Conservation (phyloP, 2,888 invertebrate genomes). For the Lithophane socia region DNA sequence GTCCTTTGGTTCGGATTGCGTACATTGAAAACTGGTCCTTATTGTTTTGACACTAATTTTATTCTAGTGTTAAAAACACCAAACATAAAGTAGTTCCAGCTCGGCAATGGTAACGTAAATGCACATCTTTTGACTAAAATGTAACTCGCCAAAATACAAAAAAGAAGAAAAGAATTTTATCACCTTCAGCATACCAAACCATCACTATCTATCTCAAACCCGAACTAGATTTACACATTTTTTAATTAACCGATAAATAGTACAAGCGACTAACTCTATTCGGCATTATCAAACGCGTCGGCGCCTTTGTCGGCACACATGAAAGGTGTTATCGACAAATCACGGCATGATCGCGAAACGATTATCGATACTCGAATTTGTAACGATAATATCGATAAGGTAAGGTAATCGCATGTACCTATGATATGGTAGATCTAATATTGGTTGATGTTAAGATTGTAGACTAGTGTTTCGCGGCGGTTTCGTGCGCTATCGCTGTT, state of each 20-base stretch:
- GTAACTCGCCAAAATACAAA: background rate
- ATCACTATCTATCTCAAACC: constrained; percentile 42
- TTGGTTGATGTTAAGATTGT: constrained; percentile 63
- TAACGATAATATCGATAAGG: constrained; percentile 65
- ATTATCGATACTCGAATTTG: constrained; percentile 68
- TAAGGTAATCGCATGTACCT: constrained; percentile 64
- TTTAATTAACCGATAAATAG: constrained; percentile 68
- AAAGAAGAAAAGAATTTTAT: constrained; percentile 16
- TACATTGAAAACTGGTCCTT: too few species aligned
- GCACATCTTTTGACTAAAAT: background rate
- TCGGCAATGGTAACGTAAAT: background rate
- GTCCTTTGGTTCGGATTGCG: too few species aligned
- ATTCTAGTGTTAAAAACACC: too few species aligned
- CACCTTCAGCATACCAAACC: constrained; percentile 7
- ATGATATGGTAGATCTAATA: constrained; percentile 65
- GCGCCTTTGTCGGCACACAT: constrained; percentile 73
- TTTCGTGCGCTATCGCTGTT: constrained; percentile 60
- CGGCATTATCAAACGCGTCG: constrained; percentile 75
- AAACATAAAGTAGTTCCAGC: background rate
- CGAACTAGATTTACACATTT: constrained; percentile 59
- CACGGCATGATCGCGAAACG: constrained; percentile 70
- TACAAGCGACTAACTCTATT: constrained; percentile 65
- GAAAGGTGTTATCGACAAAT: constrained; percentile 71
- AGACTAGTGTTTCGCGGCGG: constrained; percentile 52
- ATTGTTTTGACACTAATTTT: too few species aligned